Evolutionary conservation across 2,113 vertebrate genomes (phyloP), one percentile per base, ranked within the genome.

Genomic region (Brienomyrus longianalis): DNA sequence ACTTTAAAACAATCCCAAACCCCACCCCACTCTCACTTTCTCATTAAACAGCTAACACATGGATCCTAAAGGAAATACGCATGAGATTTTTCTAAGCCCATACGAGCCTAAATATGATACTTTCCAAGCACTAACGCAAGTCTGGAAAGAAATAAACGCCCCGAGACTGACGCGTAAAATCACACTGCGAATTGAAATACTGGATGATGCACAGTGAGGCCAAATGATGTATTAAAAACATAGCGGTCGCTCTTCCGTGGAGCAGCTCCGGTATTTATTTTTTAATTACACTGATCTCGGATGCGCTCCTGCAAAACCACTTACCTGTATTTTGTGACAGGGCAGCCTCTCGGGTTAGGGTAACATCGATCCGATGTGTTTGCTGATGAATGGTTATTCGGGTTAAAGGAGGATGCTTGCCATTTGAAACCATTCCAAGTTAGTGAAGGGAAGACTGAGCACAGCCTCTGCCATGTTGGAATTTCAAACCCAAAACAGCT

Each of bases 401-500:
- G 96, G 97, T 97, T 96, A 97, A 96, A 96, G 94, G 96, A 95
- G 96, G 96, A 91, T 96, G 96, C 96, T 96, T 93, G 94, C 93
- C 96, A 96, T 97, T 96, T 96, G 97, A 96, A 97, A 97, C 95
- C 97, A 97, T 97, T 97, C 97, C 97, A 96, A 97, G 97, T 97
- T 96, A 96, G 94, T 96, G 96, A 96, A 96, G 96, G 96, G 96
- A 96, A 96, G 97, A 96, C 97, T 96, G 97, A 97, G 97, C 97
- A 96, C 97, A 96, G 96, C 96, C 96, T 97, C 97, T 98, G 97
- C 98, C 98, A 98, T 98, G 98, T 98, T 98, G 97, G 97, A 98
- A 98, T 98, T 97, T 97, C 97, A 96, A 97, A 97, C 96, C 96
- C 94, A 96, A 96, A 97, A 98, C 97, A 98, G 98, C 97, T 98